Base-by-base conservation (phyloP, 2,797 vertebrate genomes). In the Acrossocheilus fasciatus region DNA sequence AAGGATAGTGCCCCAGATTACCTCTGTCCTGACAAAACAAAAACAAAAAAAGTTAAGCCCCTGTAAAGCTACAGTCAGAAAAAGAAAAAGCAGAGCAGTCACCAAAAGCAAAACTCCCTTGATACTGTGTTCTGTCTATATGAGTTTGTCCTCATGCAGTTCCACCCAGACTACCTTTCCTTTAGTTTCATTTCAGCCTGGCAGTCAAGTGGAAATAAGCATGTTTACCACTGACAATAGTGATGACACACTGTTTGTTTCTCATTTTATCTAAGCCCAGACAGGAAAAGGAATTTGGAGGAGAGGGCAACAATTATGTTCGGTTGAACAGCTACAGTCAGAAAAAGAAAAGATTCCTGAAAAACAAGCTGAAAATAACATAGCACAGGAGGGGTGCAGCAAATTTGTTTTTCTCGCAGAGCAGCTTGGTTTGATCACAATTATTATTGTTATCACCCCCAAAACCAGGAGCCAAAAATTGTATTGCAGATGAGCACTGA, bases 301-400 rank as follows among this genome's bases (percentile, higher is more conserved):
- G 66, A 70, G 73, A 36, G 80, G 54, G 59, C 12, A 41, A 73
- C 80, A 74, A 66, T 72, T 85, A 88, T 73, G 43, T 73, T 66
- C n/a, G 45, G 15, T 9, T 43, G 50, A 79, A 85, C 20, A 76
- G 50, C 6, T 34, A 66, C 14, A 17, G 64, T 34, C 30, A 66
- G 64, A 34, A 66, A 66, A 66, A 34, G 83, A 84, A 88, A 64
- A 84, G 72, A 86, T 84, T 86, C 72, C 73, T 73, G 43, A 76
- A 88, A 84, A 84, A 81, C 39, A 84, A 54, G 41, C 75, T 85
- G 75, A 59, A 85, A 82, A 34, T 78, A 70, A 66, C 50, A 87
- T 45, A 23, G 20, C 15, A 36, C 78, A 73, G 74, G 57, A 83
- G 47, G 57, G 79, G 68, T 83, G 75, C 57, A 66, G 20, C 82